phyloP scores from a whole-genome alignment of 2,797 vertebrate species.

The Gymnoscopelus braueri region DNA sequence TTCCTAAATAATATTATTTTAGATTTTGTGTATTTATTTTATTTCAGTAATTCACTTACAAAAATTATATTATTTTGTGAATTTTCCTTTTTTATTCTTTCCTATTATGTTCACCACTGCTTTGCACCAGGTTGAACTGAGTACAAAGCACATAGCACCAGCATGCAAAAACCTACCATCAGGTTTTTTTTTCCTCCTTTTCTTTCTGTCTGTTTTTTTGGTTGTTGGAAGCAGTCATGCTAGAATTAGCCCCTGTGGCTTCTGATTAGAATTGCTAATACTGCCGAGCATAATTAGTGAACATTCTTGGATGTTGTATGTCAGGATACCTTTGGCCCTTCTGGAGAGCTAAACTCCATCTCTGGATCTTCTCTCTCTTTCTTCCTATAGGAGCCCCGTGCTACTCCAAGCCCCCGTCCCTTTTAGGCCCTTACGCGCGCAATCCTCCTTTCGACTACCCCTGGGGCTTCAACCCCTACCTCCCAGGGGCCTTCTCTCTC shows the following conservation, averaged over 20 bases:
- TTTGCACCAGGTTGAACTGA: constrained; percentile 46
- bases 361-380: constrained; percentile 55
- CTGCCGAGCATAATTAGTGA: constrained; percentile 71
- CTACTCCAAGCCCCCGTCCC: constrained; percentile 90
- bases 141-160: constrained; percentile 53
- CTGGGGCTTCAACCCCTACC: constrained; percentile 93
- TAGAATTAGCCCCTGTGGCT: constrained; percentile 74
- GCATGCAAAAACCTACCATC: constrained; percentile 74
- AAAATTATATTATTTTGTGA: not conserved
- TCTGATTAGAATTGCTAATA: constrained; percentile 78
- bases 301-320: constrained; percentile 76
- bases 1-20: not conserved
- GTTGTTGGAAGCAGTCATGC: constrained; percentile 60
- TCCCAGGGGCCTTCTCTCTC: constrained; percentile 90
- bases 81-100: constrained; percentile 21
- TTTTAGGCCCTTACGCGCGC: constrained; percentile 89
- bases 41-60: too few relatives aligned
- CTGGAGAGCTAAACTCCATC: constrained; percentile 62
- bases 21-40: too few relatives aligned
- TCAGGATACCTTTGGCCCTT: constrained; percentile 74
- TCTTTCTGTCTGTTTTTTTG: too few relatives aligned
- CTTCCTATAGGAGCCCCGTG: constrained; percentile 81
- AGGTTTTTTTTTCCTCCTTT: constrained; percentile 34
- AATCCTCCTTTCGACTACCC: constrained; percentile 90
- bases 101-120: constrained; percentile 49